phyloP scores from a whole-genome alignment of 2,113 vertebrate species.

The Nipponia nippon region DNA sequence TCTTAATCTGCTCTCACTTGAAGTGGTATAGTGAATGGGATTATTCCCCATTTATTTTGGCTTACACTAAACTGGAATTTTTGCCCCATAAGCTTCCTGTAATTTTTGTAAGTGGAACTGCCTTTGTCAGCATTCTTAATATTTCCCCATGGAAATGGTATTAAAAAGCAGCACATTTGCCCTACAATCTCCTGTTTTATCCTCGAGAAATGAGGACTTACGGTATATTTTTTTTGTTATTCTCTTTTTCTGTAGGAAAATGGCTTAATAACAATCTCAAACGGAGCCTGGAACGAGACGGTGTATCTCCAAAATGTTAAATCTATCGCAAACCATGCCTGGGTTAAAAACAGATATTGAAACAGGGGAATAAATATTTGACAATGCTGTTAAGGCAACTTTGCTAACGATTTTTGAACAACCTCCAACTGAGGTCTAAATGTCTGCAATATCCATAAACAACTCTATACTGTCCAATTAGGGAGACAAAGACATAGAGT shows the following conservation, averaged over 20 bases:
- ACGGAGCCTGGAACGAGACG: neutral
- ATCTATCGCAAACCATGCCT: neutral
- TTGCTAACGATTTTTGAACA: conserved; percentile 96
- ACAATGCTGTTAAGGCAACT: conserved; percentile 89
- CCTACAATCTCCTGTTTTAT: neutral
- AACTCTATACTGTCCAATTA: conserved; percentile 99
- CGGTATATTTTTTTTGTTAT: neutral
- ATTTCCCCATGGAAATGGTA: neutral
- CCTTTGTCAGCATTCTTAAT: conserved; percentile 4
- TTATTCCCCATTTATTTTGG: conserved; percentile 55
- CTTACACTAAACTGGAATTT: conserved; percentile 28
- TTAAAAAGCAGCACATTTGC: conserved; percentile 19
- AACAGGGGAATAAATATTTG: conserved; percentile 78
- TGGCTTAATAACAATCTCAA: neutral
- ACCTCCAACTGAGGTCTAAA: conserved; percentile 96
- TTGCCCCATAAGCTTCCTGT: conserved; percentile 48
- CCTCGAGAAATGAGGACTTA: conserved; percentile 47
- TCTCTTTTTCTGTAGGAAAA: neutral
- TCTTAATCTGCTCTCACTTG: conserved; percentile 2
- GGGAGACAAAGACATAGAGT: conserved; percentile 95
- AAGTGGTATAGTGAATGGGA: conserved; percentile 6
- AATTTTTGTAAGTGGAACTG: conserved; percentile 25
- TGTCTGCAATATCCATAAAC: conserved; percentile 98
- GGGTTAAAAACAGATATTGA: conserved; percentile 64
- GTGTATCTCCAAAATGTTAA: conserved; percentile 3